A percentile compares a stretch with the other conserved stretches of the same genome.
Conservation (phyloP, 2,888 invertebrate genomes). For the Azorinus chamasolen region DNA sequence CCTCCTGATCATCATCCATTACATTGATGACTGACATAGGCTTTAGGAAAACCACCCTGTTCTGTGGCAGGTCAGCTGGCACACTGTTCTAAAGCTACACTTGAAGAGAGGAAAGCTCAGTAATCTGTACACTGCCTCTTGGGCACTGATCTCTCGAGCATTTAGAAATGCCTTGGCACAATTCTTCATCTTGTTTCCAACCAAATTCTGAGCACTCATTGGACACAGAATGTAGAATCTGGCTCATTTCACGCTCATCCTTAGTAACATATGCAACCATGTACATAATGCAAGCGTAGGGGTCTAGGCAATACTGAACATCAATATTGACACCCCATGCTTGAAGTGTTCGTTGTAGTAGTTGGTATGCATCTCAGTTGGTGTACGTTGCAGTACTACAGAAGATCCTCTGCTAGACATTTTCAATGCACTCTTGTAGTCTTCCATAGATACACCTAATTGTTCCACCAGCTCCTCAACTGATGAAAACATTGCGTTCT, state of each 20-base stretch:
- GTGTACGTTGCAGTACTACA: conserved; percentile 25
- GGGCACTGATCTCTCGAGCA: conserved; percentile 38
- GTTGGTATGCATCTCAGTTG: conserved; percentile 23
- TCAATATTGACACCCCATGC: conserved; percentile 43
- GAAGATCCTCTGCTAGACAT: conserved; percentile 16
- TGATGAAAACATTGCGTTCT: not conserved
- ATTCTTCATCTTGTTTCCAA: conserved; percentile 22
- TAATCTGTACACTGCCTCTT: conserved; percentile 46
- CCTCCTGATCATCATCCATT: conserved; percentile 51
- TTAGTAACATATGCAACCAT: conserved; percentile 42
- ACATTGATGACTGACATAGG: conserved; percentile 22
- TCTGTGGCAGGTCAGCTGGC: conserved; percentile 44
- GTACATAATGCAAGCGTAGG: conserved; percentile 47
- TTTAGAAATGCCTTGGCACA: conserved; percentile 36
- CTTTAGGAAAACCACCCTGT: conserved; percentile 42
- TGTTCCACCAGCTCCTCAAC: conserved; percentile 2
- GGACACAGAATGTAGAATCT: conserved; percentile 13
- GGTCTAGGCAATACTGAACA: conserved; percentile 39
- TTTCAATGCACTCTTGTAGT: conserved; percentile 18
- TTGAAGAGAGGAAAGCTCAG: conserved; percentile 47
- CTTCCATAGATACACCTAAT: not conserved
- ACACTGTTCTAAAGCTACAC: conserved; percentile 25
- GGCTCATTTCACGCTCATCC: conserved; percentile 31
- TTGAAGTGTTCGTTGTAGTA: conserved; percentile 28
- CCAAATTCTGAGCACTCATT: conserved; percentile 1